phyloP scores from a whole-genome alignment of 2,888 invertebrate genomes.

The Brachyptera risi region DNA sequence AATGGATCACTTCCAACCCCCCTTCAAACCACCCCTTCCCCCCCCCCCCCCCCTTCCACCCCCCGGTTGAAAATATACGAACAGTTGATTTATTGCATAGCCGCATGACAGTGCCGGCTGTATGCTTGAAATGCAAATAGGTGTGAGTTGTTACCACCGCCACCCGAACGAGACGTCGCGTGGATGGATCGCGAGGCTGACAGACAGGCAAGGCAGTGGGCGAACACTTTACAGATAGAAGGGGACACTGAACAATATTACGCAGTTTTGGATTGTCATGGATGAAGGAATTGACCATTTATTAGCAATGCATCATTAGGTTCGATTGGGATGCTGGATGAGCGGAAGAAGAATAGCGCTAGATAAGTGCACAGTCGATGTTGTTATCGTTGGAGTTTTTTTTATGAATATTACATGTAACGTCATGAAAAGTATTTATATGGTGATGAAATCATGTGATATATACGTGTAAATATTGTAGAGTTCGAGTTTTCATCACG shows the following conservation, averaged over 20 bases:
- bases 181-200: background rate
- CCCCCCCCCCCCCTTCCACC: background rate
- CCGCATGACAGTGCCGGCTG: constrained; percentile 25
- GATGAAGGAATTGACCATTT: background rate
- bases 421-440: too few species aligned
- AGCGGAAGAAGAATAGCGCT: background rate
- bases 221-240: background rate
- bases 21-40: background rate
- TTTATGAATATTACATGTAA: too few species aligned
- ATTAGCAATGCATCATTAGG: constrained; percentile 20
- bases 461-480: too few species aligned
- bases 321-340: too few species aligned
- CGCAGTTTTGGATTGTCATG: constrained; percentile 15
- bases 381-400: too few species aligned
- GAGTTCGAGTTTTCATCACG: too few species aligned
- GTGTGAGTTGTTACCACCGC: constrained; percentile 1
- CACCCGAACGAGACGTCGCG: background rate
- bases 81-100: constrained; percentile 28
- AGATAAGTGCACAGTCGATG: background rate
- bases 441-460: too few species aligned
- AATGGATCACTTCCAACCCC: constrained; percentile 28
- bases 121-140: constrained; percentile 30
- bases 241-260: background rate
- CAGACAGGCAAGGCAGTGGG: constrained; percentile 4
- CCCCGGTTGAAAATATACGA: too few species aligned